A percentile compares a stretch with the other conserved stretches of the same genome.
These are phyloP conservation scores for Notolepis coatsorum DNA, from an alignment of 2,797 vertebrate genomes.

Conservation along the genomic window DNA sequence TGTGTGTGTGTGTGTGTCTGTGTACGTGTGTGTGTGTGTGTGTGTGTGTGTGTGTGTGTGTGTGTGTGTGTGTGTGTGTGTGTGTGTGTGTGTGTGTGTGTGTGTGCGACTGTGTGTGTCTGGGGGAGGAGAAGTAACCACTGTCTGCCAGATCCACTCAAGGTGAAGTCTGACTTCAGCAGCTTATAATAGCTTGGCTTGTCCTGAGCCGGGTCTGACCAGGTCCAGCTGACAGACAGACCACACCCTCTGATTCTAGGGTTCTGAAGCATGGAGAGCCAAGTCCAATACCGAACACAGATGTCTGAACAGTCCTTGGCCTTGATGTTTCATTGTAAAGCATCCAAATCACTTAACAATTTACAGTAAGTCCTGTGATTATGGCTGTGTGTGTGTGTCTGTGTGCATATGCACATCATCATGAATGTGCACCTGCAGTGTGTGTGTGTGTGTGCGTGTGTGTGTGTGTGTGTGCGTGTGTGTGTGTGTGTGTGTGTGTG, in stretches of 20 bases:
- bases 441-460: not conserved
- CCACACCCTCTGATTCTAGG: conserved; percentile 29
- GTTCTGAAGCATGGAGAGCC: conserved; percentile 19
- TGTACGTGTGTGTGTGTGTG: not conserved
- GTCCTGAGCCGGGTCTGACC: conserved; percentile 28
- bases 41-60: not conserved
- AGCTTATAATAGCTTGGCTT: conserved; percentile 31
- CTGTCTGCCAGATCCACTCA: conserved; percentile 42
- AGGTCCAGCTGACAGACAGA: conserved; percentile 23
- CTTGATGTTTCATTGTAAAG: conserved; percentile 13
- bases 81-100: not conserved
- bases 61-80: not conserved
- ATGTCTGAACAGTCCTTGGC: conserved; percentile 18
- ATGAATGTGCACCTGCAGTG: too few species aligned
- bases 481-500: conserved; percentile 4
- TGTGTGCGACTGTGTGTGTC: conserved; percentile 29
- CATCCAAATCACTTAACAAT: conserved; percentile 8
- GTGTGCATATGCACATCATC: too few species aligned
- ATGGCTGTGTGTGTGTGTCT: not conserved
- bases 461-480: not conserved
- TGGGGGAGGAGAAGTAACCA: conserved; percentile 43
- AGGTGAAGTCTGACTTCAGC: conserved; percentile 58
- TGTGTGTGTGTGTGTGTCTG: conserved; percentile 5
- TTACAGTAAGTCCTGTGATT: not conserved
- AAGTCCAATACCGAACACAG: conserved; percentile 11